Conservation (phyloP, 2,888 invertebrate genomes). For the Rhyacophila evoluta region DNA sequence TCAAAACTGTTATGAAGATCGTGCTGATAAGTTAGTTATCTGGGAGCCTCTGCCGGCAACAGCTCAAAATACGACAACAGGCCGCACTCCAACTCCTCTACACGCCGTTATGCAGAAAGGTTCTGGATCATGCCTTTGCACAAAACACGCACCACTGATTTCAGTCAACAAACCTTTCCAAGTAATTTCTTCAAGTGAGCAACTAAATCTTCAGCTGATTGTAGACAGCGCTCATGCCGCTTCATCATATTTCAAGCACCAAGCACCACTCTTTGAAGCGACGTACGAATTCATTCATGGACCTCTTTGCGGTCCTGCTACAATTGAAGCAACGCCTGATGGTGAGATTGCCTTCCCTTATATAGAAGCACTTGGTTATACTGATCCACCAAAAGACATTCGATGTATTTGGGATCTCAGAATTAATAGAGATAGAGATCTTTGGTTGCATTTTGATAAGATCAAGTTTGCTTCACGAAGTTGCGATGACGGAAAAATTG, state of each 20-base stretch:
- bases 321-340: conserved; percentile 82
- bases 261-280: conserved; percentile 86
- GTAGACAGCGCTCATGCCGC: conserved; percentile 89
- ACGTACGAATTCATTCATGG: conserved; percentile 91
- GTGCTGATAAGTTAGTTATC: conserved; percentile 85
- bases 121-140: conserved; percentile 81
- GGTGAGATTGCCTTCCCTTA: conserved; percentile 91
- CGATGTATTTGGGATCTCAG: conserved; percentile 86
- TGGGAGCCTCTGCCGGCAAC: conserved; percentile 76
- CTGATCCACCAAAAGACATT: conserved; percentile 76
- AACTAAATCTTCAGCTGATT: conserved; percentile 83
- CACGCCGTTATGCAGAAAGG: conserved; percentile 76
- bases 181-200: conserved; percentile 84
- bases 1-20: conserved; percentile 87
- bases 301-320: conserved; percentile 87
- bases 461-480: conserved; percentile 86
- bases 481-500: conserved; percentile 88
- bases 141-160: conserved; percentile 71
- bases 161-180: conserved; percentile 73
- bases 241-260: conserved; percentile 88
- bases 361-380: conserved; percentile 81
- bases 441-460: conserved; percentile 89
- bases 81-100: conserved; percentile 65
- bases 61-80: conserved; percentile 58
- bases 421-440: conserved; percentile 85